Evolutionary conservation across 2,888 invertebrate species (phyloP).

Genomic region (Cistogaster globosa): DNA sequence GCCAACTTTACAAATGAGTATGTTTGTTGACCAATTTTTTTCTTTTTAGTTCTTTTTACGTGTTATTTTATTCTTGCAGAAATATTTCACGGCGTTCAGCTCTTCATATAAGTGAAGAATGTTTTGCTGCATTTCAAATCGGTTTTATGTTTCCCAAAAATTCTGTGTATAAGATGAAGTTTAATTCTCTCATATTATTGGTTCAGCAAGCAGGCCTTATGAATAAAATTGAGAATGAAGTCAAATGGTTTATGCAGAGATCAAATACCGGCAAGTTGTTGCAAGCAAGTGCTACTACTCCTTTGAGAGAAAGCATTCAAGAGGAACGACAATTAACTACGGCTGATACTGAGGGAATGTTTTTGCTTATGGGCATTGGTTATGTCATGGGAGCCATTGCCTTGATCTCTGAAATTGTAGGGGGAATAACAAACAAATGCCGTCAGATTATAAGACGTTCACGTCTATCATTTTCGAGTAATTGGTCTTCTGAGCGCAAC

Average conservation of each 20-base stretch:
- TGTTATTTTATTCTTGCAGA: conserved; percentile 76
- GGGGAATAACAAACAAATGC: conserved; percentile 87
- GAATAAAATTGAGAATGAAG: conserved; percentile 87
- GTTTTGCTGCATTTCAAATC: conserved; percentile 89
- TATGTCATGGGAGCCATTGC: conserved; percentile 86
- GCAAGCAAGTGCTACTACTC: conserved; percentile 84
- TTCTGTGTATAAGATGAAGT: conserved; percentile 86
- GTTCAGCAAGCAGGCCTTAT: conserved; percentile 88
- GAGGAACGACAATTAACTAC: conserved; percentile 90
- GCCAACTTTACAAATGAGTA: conserved; percentile 88
- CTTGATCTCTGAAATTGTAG: conserved; percentile 88
- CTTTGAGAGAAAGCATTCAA: conserved; percentile 83
- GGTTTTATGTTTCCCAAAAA: conserved; percentile 86
- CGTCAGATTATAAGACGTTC: conserved; percentile 80
- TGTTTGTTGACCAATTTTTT: conserved; percentile 63
- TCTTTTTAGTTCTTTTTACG: conserved; percentile 38
- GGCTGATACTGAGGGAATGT: conserved; percentile 93
- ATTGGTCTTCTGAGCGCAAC: conserved; percentile 76
- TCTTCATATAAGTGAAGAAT: conserved; percentile 89
- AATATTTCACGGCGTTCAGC: conserved; percentile 85
- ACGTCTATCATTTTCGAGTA: conserved; percentile 75
- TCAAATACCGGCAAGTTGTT: conserved; percentile 86
- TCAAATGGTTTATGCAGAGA: conserved; percentile 89
- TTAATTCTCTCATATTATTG: conserved; percentile 86
- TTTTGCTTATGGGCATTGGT: conserved; percentile 88